Percentiles rank a stretch among this genome's conserved stretches.
These are phyloP conservation scores for Panopea generosa DNA, from an alignment of 2,888 invertebrate genomes.

Conservation along the genomic window DNA sequence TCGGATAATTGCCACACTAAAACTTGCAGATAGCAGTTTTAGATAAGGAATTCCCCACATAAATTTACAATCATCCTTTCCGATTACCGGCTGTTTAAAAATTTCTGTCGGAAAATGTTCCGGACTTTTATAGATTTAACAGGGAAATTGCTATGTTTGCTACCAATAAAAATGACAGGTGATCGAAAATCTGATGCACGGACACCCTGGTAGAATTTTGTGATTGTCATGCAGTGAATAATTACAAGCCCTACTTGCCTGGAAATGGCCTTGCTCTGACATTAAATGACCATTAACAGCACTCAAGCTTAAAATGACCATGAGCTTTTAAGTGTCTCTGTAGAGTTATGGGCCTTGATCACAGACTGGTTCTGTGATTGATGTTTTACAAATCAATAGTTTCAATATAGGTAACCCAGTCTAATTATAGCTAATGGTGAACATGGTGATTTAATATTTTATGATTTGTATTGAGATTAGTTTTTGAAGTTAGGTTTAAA, in stretches of 20 bases:
- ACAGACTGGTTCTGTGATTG: constrained; percentile 17
- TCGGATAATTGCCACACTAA: too few relatives aligned
- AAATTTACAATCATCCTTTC: constrained; percentile 7
- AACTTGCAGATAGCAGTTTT: constrained; percentile 23
- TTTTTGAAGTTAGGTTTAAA: neutral
- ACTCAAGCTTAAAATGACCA: constrained; percentile 41
- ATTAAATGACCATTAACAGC: constrained; percentile 47
- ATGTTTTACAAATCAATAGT: constrained; percentile 33
- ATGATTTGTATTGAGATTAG: neutral
- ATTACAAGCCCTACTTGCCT: constrained; percentile 30
- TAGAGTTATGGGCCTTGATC: constrained; percentile 25
- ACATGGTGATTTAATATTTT: too few relatives aligned
- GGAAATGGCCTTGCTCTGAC: constrained; percentile 18
- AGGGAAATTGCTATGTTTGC: constrained; percentile 15
- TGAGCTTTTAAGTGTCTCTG: neutral
- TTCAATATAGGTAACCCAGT: neutral
- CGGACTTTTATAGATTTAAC: constrained; percentile 26
- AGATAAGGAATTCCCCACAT: constrained; percentile 25
- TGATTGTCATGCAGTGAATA: constrained; percentile 22
- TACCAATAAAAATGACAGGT: constrained; percentile 39
- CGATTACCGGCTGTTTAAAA: neutral
- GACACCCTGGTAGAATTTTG: constrained; percentile 31
- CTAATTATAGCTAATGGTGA: too few relatives aligned
- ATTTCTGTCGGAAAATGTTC: constrained; percentile 6
- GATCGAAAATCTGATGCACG: constrained; percentile 19